Evolutionary conservation across 2,888 invertebrate genomes (phyloP).

Genomic region (Chelonus formosanus): DNA sequence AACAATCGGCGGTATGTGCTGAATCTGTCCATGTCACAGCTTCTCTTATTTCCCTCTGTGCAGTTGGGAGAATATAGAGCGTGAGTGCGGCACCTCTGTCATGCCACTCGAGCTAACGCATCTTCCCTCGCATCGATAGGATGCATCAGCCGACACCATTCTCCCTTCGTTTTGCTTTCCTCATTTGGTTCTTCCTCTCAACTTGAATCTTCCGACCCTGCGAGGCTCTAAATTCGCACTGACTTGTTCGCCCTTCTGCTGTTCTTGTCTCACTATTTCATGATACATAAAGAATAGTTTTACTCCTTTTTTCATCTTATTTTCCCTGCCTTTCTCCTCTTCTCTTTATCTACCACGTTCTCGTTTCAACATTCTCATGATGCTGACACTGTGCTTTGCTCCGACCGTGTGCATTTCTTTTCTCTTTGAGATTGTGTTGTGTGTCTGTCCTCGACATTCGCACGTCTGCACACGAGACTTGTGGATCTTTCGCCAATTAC

Average conservation of each 20-base stretch:
- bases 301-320: conserved; percentile 6
- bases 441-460: conserved; percentile 13
- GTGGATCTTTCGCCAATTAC: conserved; percentile 32
- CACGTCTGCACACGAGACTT: not conserved
- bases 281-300: conserved; percentile 15
- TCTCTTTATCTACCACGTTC: conserved; percentile 1
- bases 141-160: conserved; percentile 1
- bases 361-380: conserved; percentile 8
- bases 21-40: conserved; percentile 45
- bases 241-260: conserved; percentile 2
- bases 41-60: conserved; percentile 31
- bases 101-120: conserved; percentile 12
- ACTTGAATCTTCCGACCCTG: conserved; percentile 8
- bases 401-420: not conserved
- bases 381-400: not conserved
- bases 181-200: conserved; percentile 5
- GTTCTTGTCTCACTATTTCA: conserved; percentile 2
- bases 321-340: conserved; percentile 9
- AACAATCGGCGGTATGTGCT: conserved; percentile 44
- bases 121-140: not conserved
- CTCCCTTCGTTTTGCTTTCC: not conserved
- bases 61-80: conserved; percentile 9
- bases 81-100: conserved; percentile 6
- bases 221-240: conserved; percentile 25
- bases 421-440: not conserved